Percentiles rank a stretch among this genome's conserved stretches.
Evolutionary conservation across 2,888 invertebrate species (phyloP).

Genomic region (Dromius quadrimaculatus): DNA sequence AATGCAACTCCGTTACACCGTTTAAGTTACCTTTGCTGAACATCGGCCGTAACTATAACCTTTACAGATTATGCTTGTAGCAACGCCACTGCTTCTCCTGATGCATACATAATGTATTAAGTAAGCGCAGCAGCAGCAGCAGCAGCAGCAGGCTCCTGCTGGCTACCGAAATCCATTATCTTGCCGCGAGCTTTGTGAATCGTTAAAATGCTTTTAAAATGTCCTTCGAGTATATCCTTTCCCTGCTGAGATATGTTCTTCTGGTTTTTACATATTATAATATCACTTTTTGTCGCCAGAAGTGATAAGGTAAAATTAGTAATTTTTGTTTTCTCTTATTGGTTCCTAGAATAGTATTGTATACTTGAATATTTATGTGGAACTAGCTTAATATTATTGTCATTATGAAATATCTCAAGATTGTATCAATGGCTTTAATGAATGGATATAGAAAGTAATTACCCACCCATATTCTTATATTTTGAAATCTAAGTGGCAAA

Average conservation of each 20-base stretch:
- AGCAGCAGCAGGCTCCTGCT: slow-evolving; percentile 3
- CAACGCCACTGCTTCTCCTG: neutral
- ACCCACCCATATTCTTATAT: no score
- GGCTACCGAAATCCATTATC: slow-evolving; percentile 42
- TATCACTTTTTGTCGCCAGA: neutral
- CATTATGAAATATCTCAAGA: no score
- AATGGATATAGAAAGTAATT: no score
- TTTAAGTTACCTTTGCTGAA: neutral
- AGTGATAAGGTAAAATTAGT: no score
- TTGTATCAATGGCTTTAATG: no score
- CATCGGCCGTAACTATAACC: neutral
- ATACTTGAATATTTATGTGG: no score
- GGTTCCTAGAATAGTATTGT: no score
- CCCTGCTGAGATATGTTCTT: slow-evolving; percentile 1
- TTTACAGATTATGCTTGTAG: slow-evolving; percentile 6
- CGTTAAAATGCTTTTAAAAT: slow-evolving; percentile 42
- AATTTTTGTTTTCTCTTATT: no score
- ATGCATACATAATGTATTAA: slow-evolving; percentile 39
- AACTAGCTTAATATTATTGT: no score
- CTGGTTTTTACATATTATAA: neutral
- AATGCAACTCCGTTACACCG: neutral
- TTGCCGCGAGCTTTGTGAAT: slow-evolving; percentile 35
- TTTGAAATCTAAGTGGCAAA: no score
- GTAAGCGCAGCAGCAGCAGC: slow-evolving; percentile 23
- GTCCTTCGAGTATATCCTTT: neutral